phyloP scores from a whole-genome alignment of 2,888 invertebrate species.

The Aphidius colemani region DNA sequence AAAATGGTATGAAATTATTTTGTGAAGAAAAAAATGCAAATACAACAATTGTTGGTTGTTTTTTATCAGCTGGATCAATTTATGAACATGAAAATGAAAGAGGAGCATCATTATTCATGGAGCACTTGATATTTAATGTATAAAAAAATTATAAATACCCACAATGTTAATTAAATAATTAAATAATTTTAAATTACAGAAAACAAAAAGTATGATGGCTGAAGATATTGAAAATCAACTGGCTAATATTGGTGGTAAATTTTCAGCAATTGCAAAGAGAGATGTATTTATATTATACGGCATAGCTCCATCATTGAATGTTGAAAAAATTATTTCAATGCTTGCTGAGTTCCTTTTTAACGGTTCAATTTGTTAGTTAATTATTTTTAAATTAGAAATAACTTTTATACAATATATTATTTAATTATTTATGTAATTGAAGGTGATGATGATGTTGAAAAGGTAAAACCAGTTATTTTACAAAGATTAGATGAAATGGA shows the following conservation, averaged over 20 bases:
- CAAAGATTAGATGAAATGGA: constrained; percentile 57
- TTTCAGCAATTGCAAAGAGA: constrained; percentile 39
- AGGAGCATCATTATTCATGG: constrained; percentile 43
- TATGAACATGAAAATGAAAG: constrained; percentile 41
- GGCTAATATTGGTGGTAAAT: constrained; percentile 39
- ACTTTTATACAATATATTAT: background rate
- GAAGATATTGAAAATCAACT: constrained; percentile 37
- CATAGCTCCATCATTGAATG: constrained; percentile 34
- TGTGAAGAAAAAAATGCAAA: constrained; percentile 36
- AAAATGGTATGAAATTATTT: constrained; percentile 41
- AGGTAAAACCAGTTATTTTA: constrained; percentile 52
- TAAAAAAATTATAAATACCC: constrained; percentile 1
- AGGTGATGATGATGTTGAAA: constrained; percentile 46
- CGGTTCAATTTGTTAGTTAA: constrained; percentile 39
- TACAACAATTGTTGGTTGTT: constrained; percentile 41
- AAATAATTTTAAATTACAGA: constrained; percentile 30
- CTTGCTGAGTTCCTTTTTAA: constrained; percentile 43
- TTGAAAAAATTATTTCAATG: constrained; percentile 38
- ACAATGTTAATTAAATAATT: background rate
- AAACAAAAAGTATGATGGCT: constrained; percentile 33
- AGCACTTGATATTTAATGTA: constrained; percentile 44
- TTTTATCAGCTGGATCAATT: constrained; percentile 43
- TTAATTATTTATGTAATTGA: constrained; percentile 26
- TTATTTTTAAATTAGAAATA: background rate
- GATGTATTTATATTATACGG: constrained; percentile 47